Evolutionary conservation across 2,888 invertebrate species (phyloP).

Genomic region (Diarsia mendica): DNA sequence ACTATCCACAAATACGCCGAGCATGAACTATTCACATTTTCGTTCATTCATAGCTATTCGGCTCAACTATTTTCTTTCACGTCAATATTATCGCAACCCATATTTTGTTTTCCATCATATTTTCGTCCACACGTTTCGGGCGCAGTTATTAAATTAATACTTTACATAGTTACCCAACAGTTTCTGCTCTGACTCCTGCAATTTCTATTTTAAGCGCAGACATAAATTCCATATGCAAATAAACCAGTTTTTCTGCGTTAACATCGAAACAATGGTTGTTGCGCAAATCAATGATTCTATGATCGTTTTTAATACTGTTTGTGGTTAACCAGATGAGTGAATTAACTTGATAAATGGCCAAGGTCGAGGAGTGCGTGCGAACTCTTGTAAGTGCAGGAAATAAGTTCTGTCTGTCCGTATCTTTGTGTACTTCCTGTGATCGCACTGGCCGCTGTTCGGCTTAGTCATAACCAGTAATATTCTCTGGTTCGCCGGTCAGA

Average conservation of each 20-base stretch:
- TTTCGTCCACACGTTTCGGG: constrained; percentile 32
- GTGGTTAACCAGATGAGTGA: constrained; percentile 56
- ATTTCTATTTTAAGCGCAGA: constrained; percentile 54
- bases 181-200: constrained; percentile 66
- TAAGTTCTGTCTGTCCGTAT: constrained; percentile 61
- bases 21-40: constrained; percentile 34
- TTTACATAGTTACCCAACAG: constrained; percentile 63
- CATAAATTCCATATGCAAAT: constrained; percentile 67
- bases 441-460: constrained; percentile 54
- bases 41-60: constrained; percentile 45
- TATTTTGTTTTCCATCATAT: constrained; percentile 44
- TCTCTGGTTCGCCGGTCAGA: constrained; percentile 58
- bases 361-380: constrained; percentile 73
- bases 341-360: constrained; percentile 60
- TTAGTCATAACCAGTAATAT: constrained; percentile 71
- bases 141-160: constrained; percentile 44
- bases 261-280: constrained; percentile 54
- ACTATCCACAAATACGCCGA: constrained; percentile 45
- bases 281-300: constrained; percentile 46
- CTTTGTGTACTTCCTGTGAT: constrained; percentile 77
- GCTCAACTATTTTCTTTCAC: constrained; percentile 31
- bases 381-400: constrained; percentile 79
- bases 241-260: constrained; percentile 58
- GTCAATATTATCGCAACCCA: constrained; percentile 46
- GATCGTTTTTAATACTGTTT: constrained; percentile 46